Percentiles rank a stretch among this genome's conserved stretches.
Conservation (phyloP, 2,113 vertebrate genomes). For the Psittacara wagleri region DNA sequence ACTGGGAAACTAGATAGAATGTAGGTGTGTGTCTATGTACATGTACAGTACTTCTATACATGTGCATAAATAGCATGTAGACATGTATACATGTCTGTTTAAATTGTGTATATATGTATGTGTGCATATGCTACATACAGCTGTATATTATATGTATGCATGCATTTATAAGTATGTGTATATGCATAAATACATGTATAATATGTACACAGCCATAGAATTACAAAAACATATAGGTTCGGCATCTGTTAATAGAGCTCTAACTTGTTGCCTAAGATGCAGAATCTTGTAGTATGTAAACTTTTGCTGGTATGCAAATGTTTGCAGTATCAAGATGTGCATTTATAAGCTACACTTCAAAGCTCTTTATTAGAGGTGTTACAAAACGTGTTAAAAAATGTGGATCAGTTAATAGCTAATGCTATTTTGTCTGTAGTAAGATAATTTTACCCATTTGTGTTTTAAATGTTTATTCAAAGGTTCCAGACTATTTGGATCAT, state of each 20-base stretch:
- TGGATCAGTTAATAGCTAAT: background rate
- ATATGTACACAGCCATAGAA: background rate
- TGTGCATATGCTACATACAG: background rate
- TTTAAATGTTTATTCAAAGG: constrained; percentile 76
- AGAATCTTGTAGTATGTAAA: background rate
- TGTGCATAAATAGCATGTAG: background rate
- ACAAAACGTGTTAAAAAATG: background rate
- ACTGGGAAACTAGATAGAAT: background rate
- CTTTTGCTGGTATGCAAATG: accelerated
- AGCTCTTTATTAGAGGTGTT: background rate
- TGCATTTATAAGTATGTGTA: background rate
- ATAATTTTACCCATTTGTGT: background rate
- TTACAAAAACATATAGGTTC: background rate
- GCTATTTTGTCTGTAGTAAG: background rate
- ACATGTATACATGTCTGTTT: background rate
- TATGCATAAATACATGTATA: background rate
- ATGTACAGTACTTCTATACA: background rate
- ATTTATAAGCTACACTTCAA: background rate
- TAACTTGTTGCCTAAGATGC: background rate
- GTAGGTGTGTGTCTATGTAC: accelerated
- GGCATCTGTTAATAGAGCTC: background rate
- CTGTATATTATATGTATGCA: background rate
- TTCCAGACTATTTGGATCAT: constrained; percentile 95
- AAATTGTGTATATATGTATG: background rate
- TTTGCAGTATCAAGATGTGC: background rate